Conservation (phyloP, 2,113 vertebrate genomes). For the Cephalopterus ornatus region DNA sequence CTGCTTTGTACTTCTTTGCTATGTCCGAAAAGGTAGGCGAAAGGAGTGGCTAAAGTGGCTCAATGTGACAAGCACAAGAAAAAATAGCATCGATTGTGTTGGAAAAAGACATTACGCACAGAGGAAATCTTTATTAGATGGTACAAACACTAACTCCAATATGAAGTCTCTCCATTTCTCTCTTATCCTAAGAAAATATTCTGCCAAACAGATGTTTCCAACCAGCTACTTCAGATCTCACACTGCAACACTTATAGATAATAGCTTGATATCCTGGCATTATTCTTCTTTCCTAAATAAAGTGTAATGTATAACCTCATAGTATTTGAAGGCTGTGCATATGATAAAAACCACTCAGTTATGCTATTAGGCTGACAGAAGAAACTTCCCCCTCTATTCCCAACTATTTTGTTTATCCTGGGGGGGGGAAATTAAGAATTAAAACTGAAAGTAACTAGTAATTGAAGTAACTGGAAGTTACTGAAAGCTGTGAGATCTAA, state of each 20-base stretch:
- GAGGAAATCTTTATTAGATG: background rate
- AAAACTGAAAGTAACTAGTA: background rate
- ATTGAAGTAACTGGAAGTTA: background rate
- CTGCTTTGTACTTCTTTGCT: background rate
- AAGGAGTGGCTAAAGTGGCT: background rate
- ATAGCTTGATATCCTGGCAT: accelerated
- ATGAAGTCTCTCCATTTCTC: background rate
- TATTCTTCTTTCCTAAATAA: background rate
- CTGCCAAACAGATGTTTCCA: background rate
- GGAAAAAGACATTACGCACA: background rate
- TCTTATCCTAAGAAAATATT: background rate
- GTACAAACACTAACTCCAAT: background rate
- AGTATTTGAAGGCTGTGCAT: background rate
- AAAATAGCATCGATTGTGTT: background rate
- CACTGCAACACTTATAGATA: background rate
- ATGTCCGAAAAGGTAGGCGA: background rate
- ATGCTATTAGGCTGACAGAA: background rate
- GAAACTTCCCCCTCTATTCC: background rate
- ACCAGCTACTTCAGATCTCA: background rate
- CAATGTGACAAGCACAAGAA: background rate
- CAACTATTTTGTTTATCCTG: background rate
- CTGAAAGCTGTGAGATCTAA: background rate
- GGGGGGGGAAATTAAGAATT: background rate
- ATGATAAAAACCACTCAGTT: background rate
- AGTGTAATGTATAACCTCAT: background rate